Evolutionary conservation across 2,888 invertebrate species (phyloP).

Genomic region (Hydriomena furcata): DNA sequence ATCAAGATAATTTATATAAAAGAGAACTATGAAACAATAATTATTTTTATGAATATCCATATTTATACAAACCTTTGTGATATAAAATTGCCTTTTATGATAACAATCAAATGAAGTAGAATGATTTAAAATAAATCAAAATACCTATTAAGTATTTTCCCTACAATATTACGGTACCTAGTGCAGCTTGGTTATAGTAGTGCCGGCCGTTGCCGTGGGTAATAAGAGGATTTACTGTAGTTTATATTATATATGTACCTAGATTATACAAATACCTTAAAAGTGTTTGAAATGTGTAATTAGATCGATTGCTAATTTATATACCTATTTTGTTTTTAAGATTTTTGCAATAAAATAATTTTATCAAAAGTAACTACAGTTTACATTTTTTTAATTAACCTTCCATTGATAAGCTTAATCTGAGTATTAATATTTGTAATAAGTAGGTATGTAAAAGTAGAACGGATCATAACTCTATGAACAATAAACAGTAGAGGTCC

Average conservation of each 20-base stretch:
- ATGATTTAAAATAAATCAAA: slow-evolving; percentile 24
- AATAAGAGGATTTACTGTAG: not conserved
- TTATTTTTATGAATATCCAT: not conserved
- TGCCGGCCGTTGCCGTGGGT: no score
- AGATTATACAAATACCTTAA: slow-evolving; percentile 9
- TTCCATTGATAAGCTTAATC: not conserved
- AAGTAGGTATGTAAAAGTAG: no score
- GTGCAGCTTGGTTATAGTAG: no score
- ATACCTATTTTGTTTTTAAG: slow-evolving; percentile 55
- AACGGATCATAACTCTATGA: not conserved
- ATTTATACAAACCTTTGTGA: slow-evolving; percentile 58
- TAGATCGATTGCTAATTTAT: slow-evolving; percentile 60
- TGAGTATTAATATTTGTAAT: not conserved
- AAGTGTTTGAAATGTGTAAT: slow-evolving; percentile 31
- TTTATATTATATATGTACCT: no score
- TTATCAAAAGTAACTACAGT: slow-evolving; percentile 37
- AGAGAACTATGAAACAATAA: not conserved
- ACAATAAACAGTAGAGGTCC: slow-evolving; percentile 19
- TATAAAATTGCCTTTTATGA: slow-evolving; percentile 67
- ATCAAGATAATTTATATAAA: not conserved
- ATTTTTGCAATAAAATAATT: slow-evolving; percentile 57
- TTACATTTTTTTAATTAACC: not conserved
- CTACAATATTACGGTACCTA: no score
- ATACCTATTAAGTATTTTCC: slow-evolving; percentile 1
- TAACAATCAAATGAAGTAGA: slow-evolving; percentile 31